Evolutionary conservation across 1,140 invertebrate species (phyloP).

Genomic region (Teleogryllus occipitalis): DNA sequence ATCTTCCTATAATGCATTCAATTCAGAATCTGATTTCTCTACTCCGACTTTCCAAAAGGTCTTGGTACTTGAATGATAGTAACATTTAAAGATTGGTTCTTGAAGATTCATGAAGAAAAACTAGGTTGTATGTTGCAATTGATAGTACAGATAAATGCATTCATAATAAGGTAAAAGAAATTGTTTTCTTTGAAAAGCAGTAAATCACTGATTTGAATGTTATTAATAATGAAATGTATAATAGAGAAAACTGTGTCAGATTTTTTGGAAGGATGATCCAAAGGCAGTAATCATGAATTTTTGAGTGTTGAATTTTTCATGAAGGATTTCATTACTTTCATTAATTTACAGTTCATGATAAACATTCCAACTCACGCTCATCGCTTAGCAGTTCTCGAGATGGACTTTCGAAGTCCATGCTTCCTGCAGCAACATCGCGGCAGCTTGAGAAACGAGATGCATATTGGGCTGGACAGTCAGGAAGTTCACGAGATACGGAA

Average conservation of each 20-base stretch:
- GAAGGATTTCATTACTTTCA: slow-evolving; percentile 8
- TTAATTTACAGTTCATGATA: slow-evolving; percentile 49
- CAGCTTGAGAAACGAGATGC: slow-evolving; percentile 26
- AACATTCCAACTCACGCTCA: slow-evolving; percentile 66
- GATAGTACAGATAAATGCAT: no score
- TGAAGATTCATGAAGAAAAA: no score
- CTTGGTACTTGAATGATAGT: no score
- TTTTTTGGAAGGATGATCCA: no score
- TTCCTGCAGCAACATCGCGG: slow-evolving; percentile 9
- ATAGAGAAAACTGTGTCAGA: no score
- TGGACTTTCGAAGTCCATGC: slow-evolving; percentile 14
- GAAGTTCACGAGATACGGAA: slow-evolving; percentile 38
- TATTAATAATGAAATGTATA: background rate
- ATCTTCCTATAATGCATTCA: no score
- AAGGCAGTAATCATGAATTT: no score
- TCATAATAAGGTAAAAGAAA: no score
- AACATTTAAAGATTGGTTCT: no score
- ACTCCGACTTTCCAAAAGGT: no score
- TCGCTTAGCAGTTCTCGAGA: slow-evolving; percentile 24
- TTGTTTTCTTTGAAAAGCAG: background rate
- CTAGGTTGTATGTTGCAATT: no score
- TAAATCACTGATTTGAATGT: background rate
- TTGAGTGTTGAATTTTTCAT: background rate
- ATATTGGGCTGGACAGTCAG: slow-evolving; percentile 39
- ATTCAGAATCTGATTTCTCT: no score